Evolutionary conservation across 2,888 invertebrate species (phyloP).

Genomic region (Molorchus minor): DNA sequence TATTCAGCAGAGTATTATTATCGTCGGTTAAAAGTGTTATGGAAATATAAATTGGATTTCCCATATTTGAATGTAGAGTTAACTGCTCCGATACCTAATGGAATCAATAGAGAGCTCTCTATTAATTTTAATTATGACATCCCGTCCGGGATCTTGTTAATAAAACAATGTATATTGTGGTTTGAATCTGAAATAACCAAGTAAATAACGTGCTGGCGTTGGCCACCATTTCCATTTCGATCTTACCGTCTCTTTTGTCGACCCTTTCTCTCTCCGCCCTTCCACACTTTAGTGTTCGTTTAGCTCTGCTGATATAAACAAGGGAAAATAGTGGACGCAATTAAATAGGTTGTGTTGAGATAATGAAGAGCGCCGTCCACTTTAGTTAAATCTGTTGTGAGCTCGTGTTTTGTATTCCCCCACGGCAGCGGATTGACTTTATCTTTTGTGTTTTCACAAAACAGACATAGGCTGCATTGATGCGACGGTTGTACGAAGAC

Average conservation of each 20-base stretch:
- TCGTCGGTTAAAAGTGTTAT: slow-evolving; percentile 29
- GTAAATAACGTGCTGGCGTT: slow-evolving; percentile 53
- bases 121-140: slow-evolving; percentile 59
- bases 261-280: slow-evolving; percentile 25
- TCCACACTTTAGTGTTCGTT: slow-evolving; percentile 38
- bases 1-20: slow-evolving; percentile 34
- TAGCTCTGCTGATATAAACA: slow-evolving; percentile 41
- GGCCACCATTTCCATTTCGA: slow-evolving; percentile 43
- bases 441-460: background rate
- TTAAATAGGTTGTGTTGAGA: slow-evolving; percentile 58
- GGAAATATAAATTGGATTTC: slow-evolving; percentile 40
- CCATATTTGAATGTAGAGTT: slow-evolving; percentile 32
- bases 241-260: background rate
- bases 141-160: slow-evolving; percentile 55
- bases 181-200: slow-evolving; percentile 54
- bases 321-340: slow-evolving; percentile 50
- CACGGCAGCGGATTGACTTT: slow-evolving; percentile 32
- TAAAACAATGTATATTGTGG: slow-evolving; percentile 56
- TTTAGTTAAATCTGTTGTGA: slow-evolving; percentile 59
- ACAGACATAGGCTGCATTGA: too few relatives aligned
- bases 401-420: slow-evolving; percentile 52
- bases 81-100: slow-evolving; percentile 49
- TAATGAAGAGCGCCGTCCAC: slow-evolving; percentile 61
- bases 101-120: slow-evolving; percentile 56
- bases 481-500: too few relatives aligned